Evolutionary conservation across 2,888 invertebrate genomes (phyloP).

Genomic region (Campoplex nolae): DNA sequence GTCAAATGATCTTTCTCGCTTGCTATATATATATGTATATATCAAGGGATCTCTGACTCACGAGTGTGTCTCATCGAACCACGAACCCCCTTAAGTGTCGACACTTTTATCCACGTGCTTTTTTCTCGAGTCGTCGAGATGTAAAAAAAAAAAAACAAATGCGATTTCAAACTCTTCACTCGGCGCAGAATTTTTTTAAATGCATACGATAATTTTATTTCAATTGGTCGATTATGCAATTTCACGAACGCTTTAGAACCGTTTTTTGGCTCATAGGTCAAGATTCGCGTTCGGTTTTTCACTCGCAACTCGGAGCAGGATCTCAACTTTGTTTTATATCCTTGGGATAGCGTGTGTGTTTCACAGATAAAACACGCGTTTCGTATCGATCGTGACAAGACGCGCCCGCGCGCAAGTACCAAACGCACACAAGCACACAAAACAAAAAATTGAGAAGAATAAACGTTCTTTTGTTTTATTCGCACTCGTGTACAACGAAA

Average conservation of each 20-base stretch:
- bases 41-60: background rate
- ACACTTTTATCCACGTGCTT: conserved; percentile 18
- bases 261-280: background rate
- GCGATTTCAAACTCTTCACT: conserved; percentile 2
- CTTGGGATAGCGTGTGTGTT: conserved; percentile 7
- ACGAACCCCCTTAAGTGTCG: background rate
- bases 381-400: conserved; percentile 42
- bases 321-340: background rate
- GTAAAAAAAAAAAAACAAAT: background rate
- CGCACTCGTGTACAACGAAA: background rate
- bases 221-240: conserved; percentile 39
- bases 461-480: background rate
- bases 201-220: background rate
- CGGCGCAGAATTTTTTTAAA: background rate
- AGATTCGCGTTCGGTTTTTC: conserved; percentile 1
- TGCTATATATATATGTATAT: background rate
- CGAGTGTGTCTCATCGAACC: conserved; percentile 16
- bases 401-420: conserved; percentile 21
- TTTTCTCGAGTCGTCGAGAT: background rate
- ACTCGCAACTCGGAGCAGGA: background rate
- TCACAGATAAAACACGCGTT: conserved; percentile 11
- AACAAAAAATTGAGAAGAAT: background rate
- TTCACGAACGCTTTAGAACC: background rate
- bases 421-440: background rate
- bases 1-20: background rate